phyloP scores from a whole-genome alignment of 1,140 invertebrate species.

The Bombus haemorrhoidalis region DNA sequence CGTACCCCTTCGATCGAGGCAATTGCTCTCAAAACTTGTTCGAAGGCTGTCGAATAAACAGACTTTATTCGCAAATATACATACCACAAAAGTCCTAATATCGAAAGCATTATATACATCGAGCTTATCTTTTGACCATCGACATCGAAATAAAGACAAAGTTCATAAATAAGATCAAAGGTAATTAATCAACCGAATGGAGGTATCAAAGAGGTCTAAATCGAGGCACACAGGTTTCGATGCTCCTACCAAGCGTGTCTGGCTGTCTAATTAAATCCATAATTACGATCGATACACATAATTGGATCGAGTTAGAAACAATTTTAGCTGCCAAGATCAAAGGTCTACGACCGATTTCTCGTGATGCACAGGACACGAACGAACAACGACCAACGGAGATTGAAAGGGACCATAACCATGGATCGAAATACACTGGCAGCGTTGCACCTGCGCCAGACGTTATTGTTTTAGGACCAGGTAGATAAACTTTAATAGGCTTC shows the following conservation, averaged over 20 bases:
- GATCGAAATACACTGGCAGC: slow-evolving; percentile 19
- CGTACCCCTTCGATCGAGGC: too few relatives aligned
- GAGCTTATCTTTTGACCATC: background rate
- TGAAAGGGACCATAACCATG: background rate
- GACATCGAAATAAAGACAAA: background rate
- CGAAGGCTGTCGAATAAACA: too few relatives aligned
- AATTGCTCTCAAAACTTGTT: background rate
- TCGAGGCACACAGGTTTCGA: slow-evolving; percentile 6
- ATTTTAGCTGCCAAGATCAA: slow-evolving; percentile 45
- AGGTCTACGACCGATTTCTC: slow-evolving; percentile 52
- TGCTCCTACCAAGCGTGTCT: slow-evolving; percentile 34
- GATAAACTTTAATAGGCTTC: slow-evolving; percentile 58
- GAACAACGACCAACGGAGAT: background rate
- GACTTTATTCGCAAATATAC: background rate
- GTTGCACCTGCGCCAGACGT: slow-evolving; percentile 59
- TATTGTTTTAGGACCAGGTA: slow-evolving; percentile 73
- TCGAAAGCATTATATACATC: background rate
- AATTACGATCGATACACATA: slow-evolving; percentile 50
- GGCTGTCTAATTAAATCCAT: slow-evolving; percentile 54
- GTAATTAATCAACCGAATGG: slow-evolving; percentile 43
- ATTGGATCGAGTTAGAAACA: slow-evolving; percentile 40
- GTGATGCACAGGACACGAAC: slow-evolving; percentile 16
- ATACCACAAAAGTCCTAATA: background rate
- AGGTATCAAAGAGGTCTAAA: slow-evolving; percentile 1
- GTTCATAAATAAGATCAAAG: slow-evolving; percentile 19